phyloP scores from a whole-genome alignment of 2,113 vertebrate genomes.

The Azemiops feae region DNA sequence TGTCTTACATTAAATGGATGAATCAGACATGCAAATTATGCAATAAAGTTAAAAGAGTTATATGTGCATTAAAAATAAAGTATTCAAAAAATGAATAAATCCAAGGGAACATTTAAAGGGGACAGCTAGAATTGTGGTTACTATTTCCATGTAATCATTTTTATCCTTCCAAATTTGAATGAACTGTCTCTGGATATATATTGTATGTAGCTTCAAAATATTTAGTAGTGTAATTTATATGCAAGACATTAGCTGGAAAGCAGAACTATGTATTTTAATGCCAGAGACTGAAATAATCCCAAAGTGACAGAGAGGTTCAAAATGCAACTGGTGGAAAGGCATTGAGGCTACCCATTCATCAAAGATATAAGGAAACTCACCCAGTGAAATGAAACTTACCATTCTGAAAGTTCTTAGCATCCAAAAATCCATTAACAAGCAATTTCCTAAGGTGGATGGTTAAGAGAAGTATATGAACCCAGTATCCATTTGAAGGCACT shows the following conservation, averaged over 20 bases:
- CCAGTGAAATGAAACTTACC: not conserved
- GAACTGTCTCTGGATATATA: not conserved
- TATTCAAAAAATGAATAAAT: not conserved
- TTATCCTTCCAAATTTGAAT: not conserved
- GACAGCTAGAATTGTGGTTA: not conserved
- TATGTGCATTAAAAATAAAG: not conserved
- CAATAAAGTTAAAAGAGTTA: not conserved
- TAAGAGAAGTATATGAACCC: not conserved
- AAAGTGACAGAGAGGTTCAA: not conserved
- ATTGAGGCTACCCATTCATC: not conserved
- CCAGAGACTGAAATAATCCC: not conserved
- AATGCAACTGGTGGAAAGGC: not conserved
- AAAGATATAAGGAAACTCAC: not conserved
- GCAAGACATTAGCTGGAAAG: not conserved
- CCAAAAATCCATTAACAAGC: not conserved
- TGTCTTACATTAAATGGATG: not conserved
- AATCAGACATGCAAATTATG: not conserved
- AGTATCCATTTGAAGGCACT: not conserved
- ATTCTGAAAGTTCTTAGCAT: not conserved
- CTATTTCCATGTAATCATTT: not conserved
- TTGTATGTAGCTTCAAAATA: not conserved
- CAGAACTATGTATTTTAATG: not conserved
- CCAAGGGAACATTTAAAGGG: not conserved
- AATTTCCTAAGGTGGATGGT: not conserved
- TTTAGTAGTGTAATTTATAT: fast-evolving